phyloP scores from a whole-genome alignment of 2,888 invertebrate species.

The Lamellibrachia columna region DNA sequence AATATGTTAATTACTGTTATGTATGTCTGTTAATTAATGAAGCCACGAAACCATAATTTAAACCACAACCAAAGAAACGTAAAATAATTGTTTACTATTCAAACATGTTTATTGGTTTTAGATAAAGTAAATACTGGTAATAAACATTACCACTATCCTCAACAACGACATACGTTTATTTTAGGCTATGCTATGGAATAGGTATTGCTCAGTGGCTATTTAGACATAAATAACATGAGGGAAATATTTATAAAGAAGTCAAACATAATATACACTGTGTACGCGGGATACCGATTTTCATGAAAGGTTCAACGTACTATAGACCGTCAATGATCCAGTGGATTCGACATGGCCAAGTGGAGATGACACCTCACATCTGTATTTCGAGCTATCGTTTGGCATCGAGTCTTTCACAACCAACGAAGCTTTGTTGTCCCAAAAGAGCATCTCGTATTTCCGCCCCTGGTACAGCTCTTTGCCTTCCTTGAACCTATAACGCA shows the following conservation, averaged over 20 bases:
- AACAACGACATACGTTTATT: not conserved
- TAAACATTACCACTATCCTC: too few relatives aligned
- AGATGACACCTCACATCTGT: slow-evolving; percentile 42
- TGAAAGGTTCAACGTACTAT: slow-evolving; percentile 36
- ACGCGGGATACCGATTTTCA: not conserved
- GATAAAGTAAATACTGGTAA: too few relatives aligned
- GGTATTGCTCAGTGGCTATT: not conserved
- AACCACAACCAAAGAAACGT: too few relatives aligned
- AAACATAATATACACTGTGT: not conserved
- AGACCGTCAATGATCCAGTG: slow-evolving; percentile 40
- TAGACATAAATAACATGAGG: not conserved
- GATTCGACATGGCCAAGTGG: slow-evolving; percentile 40
- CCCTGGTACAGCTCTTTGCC: slow-evolving; percentile 57
- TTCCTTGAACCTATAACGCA: slow-evolving; percentile 56
- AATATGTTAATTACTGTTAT: too few relatives aligned
- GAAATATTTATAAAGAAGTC: not conserved
- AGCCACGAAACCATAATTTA: too few relatives aligned
- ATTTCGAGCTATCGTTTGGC: slow-evolving; percentile 48
- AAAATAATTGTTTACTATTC: too few relatives aligned
- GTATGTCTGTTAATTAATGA: too few relatives aligned
- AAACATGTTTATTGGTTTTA: too few relatives aligned
- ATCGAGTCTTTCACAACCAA: slow-evolving; percentile 58
- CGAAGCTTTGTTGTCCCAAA: slow-evolving; percentile 81
- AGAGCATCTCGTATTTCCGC: slow-evolving; percentile 85
- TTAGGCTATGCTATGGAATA: not conserved